Percentiles rank a stretch among this genome's conserved stretches.
phyloP scores from a whole-genome alignment of 2,888 invertebrate genomes.

The Asteroscopus sphinx region DNA sequence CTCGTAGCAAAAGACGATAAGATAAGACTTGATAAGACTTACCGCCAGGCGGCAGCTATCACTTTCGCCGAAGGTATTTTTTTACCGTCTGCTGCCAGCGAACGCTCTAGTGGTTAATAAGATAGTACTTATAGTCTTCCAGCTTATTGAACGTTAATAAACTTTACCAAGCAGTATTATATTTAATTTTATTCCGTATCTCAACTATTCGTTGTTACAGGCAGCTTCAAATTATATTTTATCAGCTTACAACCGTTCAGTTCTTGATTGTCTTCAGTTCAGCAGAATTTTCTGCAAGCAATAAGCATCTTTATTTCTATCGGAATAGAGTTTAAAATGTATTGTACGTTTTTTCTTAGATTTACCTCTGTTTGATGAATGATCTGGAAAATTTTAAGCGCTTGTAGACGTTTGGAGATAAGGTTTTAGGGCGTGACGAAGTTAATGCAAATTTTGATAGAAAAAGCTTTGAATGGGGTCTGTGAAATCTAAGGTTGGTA shows the following conservation, averaged over 20 bases:
- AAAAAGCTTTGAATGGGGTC: neutral
- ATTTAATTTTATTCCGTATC: conserved; percentile 29
- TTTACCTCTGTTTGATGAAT: conserved; percentile 25
- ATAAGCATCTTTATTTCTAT: neutral
- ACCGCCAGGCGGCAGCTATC: no score
- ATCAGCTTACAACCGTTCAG: conserved; percentile 16
- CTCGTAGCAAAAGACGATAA: no score
- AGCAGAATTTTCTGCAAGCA: neutral
- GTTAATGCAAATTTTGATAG: conserved; percentile 10
- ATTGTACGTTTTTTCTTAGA: neutral
- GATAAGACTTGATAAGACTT: no score
- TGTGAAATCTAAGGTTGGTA: neutral
- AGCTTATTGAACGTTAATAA: no score
- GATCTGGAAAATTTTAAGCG: conserved; percentile 23
- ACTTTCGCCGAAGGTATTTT: no score
- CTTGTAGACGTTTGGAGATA: conserved; percentile 26
- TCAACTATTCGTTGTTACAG: conserved; percentile 29
- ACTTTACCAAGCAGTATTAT: neutral
- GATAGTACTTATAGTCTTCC: no score
- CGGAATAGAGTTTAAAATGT: neutral
- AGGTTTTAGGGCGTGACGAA: conserved; percentile 9
- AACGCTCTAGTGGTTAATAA: no score
- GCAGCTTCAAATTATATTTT: conserved; percentile 28
- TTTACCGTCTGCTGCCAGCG: no score
- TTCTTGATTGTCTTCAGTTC: conserved; percentile 27